phyloP scores from a whole-genome alignment of 2,113 vertebrate genomes.

The Lanius ludovicianus region DNA sequence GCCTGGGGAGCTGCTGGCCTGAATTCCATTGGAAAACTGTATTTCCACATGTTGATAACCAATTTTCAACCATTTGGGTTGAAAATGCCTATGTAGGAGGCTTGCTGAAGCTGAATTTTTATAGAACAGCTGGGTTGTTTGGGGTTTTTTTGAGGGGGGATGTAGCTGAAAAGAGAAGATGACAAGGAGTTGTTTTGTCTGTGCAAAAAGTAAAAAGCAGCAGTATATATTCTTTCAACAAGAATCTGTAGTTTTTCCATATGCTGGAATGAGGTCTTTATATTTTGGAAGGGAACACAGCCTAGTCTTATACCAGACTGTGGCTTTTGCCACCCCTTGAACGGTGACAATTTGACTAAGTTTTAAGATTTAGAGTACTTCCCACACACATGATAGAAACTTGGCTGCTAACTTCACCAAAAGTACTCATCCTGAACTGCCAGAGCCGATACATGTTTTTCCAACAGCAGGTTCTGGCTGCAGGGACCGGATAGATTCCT shows the following conservation, averaged over 20 bases:
- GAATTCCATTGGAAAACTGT: background rate
- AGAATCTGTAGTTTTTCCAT: background rate
- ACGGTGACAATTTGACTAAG: background rate
- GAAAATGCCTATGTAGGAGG: background rate
- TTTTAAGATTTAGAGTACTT: constrained; percentile 20
- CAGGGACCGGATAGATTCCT: background rate
- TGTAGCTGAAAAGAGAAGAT: background rate
- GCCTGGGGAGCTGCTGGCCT: background rate
- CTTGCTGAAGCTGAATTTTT: background rate
- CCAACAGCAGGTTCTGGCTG: background rate
- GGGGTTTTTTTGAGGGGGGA: background rate
- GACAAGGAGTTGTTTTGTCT: background rate
- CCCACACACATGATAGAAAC: constrained; percentile 40
- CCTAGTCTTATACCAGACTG: background rate
- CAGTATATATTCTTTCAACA: background rate
- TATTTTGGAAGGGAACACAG: constrained; percentile 23
- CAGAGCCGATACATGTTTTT: background rate
- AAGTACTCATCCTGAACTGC: background rate
- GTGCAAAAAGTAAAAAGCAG: constrained; percentile 3
- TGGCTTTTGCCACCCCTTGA: constrained; percentile 43
- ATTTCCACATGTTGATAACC: background rate
- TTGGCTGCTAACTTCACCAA: constrained; percentile 30
- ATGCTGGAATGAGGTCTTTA: background rate
- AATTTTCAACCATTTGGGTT: background rate
- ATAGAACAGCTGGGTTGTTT: background rate